phyloP scores from a whole-genome alignment of 2,888 invertebrate genomes.

The Uloborus plumipes region DNA sequence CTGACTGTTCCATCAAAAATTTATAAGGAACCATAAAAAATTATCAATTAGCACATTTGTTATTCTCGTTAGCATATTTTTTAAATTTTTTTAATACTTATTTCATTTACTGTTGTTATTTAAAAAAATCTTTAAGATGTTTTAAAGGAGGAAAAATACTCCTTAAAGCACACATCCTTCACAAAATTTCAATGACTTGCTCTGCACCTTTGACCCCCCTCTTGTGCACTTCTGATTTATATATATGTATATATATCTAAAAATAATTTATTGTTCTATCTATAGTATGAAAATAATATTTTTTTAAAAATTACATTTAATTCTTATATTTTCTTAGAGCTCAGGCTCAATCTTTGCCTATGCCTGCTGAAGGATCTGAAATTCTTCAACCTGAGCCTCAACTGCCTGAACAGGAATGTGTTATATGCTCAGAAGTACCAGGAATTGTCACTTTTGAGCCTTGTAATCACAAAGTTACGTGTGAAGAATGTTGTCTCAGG shows the following conservation, averaged over 20 bases:
- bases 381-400: conserved; percentile 30
- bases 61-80: too few species aligned
- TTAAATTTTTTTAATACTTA: too few species aligned
- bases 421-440: conserved; percentile 79
- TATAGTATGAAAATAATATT: not conserved
- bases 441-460: conserved; percentile 80
- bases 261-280: not conserved
- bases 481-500: conserved; percentile 81
- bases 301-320: not conserved
- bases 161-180: too few species aligned
- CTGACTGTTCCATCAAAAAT: too few species aligned
- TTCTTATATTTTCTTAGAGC: conserved; percentile 29
- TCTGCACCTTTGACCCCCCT: too few species aligned
- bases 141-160: too few species aligned
- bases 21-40: too few species aligned
- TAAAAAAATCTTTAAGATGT: too few species aligned
- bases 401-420: conserved; percentile 75
- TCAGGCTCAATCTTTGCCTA: conserved; percentile 59
- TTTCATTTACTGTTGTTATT: too few species aligned
- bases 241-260: not conserved
- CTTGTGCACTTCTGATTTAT: too few species aligned
- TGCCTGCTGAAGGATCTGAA: conserved; percentile 29
- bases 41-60: too few species aligned
- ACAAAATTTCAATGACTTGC: too few species aligned
- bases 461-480: conserved; percentile 81